Conservation (phyloP, 2,888 invertebrate genomes). For the Plagodis dolabraria region DNA sequence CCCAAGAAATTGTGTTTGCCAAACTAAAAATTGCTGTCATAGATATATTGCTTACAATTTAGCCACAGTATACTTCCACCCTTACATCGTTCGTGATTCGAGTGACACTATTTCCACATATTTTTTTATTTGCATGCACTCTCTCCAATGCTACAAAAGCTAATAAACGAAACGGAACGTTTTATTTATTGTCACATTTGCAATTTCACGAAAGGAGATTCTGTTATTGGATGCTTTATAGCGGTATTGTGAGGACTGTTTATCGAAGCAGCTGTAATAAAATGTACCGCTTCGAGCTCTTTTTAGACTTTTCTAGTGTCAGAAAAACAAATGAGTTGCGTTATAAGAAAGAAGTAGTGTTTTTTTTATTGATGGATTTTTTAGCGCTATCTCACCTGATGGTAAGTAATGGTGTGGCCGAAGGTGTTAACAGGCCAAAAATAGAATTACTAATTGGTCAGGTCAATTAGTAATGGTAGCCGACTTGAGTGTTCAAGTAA, state of each 20-base stretch:
- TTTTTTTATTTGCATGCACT: slow-evolving; percentile 31
- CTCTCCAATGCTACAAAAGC: slow-evolving; percentile 21
- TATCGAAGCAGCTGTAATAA: slow-evolving; percentile 16
- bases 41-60: background rate
- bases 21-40: background rate
- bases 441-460: too few species aligned
- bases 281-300: slow-evolving; percentile 11
- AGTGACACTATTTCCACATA: slow-evolving; percentile 11
- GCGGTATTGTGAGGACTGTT: slow-evolving; percentile 3
- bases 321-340: too few species aligned
- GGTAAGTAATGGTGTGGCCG: too few species aligned
- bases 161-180: slow-evolving; percentile 30
- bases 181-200: slow-evolving; percentile 29
- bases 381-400: too few species aligned
- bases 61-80: background rate
- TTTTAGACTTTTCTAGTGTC: background rate
- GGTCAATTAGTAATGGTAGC: too few species aligned
- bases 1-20: too few species aligned
- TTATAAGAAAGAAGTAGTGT: too few species aligned
- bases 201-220: slow-evolving; percentile 27
- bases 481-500: too few species aligned
- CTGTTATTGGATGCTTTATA: slow-evolving; percentile 21
- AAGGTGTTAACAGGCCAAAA: too few species aligned
- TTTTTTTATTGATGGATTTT: too few species aligned
- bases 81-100: slow-evolving; percentile 7